Conservation (phyloP, 2,113 vertebrate genomes). For the Corydoras sp. region DNA sequence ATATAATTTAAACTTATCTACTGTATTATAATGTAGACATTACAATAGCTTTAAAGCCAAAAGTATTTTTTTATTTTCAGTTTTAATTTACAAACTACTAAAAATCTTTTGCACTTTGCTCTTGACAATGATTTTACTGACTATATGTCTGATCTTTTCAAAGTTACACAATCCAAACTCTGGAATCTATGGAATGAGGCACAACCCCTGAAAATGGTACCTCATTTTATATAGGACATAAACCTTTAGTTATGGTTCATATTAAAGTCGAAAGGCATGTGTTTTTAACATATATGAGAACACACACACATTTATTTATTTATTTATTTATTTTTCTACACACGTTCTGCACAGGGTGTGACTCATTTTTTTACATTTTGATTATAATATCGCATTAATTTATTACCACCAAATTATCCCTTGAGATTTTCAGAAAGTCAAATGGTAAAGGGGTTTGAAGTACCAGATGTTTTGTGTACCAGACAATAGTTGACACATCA, state of each 20-base stretch:
- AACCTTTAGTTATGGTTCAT: constrained; percentile 20
- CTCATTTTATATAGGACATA: not conserved
- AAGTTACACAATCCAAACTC: not conserved
- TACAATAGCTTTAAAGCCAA: too few species aligned
- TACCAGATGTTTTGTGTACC: not conserved
- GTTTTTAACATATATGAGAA: constrained; percentile 11
- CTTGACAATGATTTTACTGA: too few species aligned
- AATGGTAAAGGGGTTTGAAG: not conserved
- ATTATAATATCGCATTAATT: constrained; percentile 31
- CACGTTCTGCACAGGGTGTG: constrained; percentile 15
- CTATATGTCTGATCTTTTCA: too few species aligned
- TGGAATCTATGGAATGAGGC: not conserved
- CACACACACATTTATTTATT: not conserved
- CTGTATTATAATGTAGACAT: too few species aligned
- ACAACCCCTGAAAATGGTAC: not conserved
- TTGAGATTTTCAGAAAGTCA: constrained; percentile 7
- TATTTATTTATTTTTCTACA: too few species aligned
- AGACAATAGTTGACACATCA: too few species aligned
- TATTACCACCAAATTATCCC: constrained; percentile 11
- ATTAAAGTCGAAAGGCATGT: not conserved
- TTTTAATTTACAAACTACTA: too few species aligned
- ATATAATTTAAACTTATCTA: too few species aligned
- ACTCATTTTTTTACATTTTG: constrained; percentile 22
- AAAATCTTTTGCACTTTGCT: too few species aligned
- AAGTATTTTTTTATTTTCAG: too few species aligned